Evolutionary conservation across 2,797 vertebrate species (phyloP).

Genomic region (Sebastes vulpes): DNA sequence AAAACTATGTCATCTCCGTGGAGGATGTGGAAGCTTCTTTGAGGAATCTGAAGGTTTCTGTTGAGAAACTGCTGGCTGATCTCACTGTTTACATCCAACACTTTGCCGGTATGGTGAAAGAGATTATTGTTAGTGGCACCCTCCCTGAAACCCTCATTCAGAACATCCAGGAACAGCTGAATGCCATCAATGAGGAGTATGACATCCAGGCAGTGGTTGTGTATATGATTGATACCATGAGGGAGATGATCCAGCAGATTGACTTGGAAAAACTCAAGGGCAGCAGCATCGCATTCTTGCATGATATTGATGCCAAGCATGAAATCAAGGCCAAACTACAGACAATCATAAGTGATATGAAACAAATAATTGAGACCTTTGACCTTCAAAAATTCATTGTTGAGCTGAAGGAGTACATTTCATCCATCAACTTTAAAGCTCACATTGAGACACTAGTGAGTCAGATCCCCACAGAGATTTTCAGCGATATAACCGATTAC

Average conservation of each 20-base stretch:
- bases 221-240: constrained; percentile 80
- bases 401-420: constrained; percentile 75
- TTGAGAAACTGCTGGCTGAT: constrained; percentile 72
- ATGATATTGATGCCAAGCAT: constrained; percentile 84
- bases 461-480: constrained; percentile 69
- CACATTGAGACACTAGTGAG: constrained; percentile 67
- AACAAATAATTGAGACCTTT: constrained; percentile 77
- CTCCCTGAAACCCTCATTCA: constrained; percentile 82
- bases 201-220: constrained; percentile 80
- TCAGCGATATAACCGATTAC: constrained; percentile 67
- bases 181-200: constrained; percentile 85
- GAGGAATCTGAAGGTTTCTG: constrained; percentile 62
- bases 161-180: constrained; percentile 82
- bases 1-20: constrained; percentile 84
- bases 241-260: constrained; percentile 74
- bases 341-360: constrained; percentile 75
- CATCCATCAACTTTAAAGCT: constrained; percentile 62
- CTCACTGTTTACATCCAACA: constrained; percentile 74
- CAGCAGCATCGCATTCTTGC: constrained; percentile 82
- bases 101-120: constrained; percentile 80
- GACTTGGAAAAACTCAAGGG: constrained; percentile 84
- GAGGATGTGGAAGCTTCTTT: constrained; percentile 87
- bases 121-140: constrained; percentile 76
- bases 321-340: constrained; percentile 80
- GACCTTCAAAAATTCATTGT: constrained; percentile 74